Evolutionary conservation across 1,140 invertebrate species (phyloP), one percentile per base, ranked within the genome.

Genomic region (Mya arenaria): DNA sequence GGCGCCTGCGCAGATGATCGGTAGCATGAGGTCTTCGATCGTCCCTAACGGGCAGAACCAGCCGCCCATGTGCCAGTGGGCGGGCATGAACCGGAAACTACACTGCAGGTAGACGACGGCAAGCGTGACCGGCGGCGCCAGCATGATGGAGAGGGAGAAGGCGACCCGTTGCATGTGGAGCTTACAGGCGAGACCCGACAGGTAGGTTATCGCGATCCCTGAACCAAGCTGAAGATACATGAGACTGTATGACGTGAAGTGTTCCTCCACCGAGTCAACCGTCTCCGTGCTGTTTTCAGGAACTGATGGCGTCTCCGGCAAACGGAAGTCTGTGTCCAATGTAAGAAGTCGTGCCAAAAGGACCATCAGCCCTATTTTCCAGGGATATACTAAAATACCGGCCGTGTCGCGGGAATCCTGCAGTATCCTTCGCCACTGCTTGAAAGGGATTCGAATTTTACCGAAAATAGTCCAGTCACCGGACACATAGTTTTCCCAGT

Each of bases 401-500:
- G 86, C 85, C 34, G 91, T 91, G 68, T 90, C 88, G 10, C 89
- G 56, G 8, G 84, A 86, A 37, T 90, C 88, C 36, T 89, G 85
- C 28, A 90, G 60, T 25, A 86, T 84, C 36, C 86, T 85, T 15
- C 87, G 73, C 85, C 84, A 89, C 28, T 87, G 79, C 62, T 86
- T 88, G 34, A 91, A 89, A 0, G 85, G 84, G 30, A 88, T 74
- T 15, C 82, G 84, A 39, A 90, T 74, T 66, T 87, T 83, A 36
- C 90, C 87, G 75, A 82, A 87, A 37, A 91, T 60, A 55, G 86
- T 86, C 90, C 87, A 89, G 58, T 91, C 84, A 95, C 95, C 44
- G 30, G 96, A 96, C 0, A 98, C 97, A 89, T 97, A 99, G 93
- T 99, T 99, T 93, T 99, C 98, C 98, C 98, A 99, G 97, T 98